A percentile compares a stretch with the other conserved stretches of the same genome.
These are phyloP conservation scores for Halocynthia aurantium DNA, from an alignment of 23 tunicate species.

Conservation along the genomic window DNA sequence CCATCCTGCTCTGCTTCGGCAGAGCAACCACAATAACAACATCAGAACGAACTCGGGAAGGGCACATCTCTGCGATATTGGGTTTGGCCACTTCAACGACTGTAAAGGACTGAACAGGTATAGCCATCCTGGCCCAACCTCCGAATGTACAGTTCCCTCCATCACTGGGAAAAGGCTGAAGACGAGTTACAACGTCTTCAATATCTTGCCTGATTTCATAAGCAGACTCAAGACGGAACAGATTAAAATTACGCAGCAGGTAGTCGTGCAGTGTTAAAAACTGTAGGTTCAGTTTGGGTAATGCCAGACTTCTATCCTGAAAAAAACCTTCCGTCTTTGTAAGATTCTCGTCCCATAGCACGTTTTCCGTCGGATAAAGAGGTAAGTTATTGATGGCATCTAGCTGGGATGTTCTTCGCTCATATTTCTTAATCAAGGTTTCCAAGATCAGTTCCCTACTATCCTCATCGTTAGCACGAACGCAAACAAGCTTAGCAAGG, in stretches of 20 bases:
- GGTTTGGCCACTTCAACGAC: constrained; percentile 99
- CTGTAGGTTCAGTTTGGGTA: constrained; percentile 94
- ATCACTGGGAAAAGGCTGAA: constrained; percentile 69
- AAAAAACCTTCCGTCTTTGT: constrained; percentile 85
- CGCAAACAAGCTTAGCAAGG: constrained; percentile 34
- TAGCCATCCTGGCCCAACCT: constrained; percentile 99
- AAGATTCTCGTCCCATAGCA: constrained; percentile 95
- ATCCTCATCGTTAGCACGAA: constrained; percentile 43
- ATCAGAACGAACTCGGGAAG: constrained; percentile 98
- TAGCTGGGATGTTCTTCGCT: constrained; percentile 78
- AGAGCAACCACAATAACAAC: constrained; percentile 56
- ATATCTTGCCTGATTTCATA: constrained; percentile 88
- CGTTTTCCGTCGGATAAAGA: constrained; percentile 91
- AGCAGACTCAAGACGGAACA: constrained; percentile 95
- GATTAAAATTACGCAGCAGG: constrained; percentile 82
- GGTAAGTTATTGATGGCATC: constrained; percentile 91
- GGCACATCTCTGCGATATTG: constrained; percentile 78
- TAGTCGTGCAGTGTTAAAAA: constrained; percentile 98
- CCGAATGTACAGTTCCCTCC: constrained; percentile 71
- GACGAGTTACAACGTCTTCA: constrained; percentile 73
- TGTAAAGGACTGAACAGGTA: constrained; percentile 81
- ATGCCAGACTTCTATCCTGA: constrained; percentile 73
- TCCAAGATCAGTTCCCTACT: constrained; percentile 58
- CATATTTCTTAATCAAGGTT: constrained; percentile 70
- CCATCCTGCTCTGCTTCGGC: constrained; percentile 36